Evolutionary conservation across 1,140 invertebrate species (phyloP).

Genomic region (Ips typographus): DNA sequence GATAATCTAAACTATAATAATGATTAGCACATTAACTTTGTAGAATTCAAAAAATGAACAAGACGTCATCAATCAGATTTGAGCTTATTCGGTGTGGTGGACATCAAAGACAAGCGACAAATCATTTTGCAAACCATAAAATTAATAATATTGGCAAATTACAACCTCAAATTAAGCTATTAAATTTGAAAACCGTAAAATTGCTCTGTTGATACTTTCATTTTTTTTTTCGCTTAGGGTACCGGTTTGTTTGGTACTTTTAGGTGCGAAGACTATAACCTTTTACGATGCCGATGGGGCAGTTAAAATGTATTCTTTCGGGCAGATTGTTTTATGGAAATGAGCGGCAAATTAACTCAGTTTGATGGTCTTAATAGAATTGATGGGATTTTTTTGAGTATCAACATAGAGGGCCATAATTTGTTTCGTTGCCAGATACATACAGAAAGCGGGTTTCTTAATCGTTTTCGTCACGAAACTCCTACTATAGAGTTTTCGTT

Average conservation of each 20-base stretch:
- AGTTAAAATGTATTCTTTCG: slow-evolving; percentile 16
- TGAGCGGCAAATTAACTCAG: neutral
- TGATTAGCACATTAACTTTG: too few species aligned
- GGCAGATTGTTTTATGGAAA: neutral
- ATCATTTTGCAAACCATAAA: neutral
- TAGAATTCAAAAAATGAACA: too few species aligned
- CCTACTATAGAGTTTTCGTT: slow-evolving; percentile 1
- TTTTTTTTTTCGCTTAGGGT: slow-evolving; percentile 5
- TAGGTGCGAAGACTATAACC: slow-evolving; percentile 13
- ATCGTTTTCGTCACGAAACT: slow-evolving; percentile 19
- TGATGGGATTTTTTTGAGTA: neutral
- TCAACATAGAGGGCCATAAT: slow-evolving; percentile 16
- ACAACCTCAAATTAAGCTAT: slow-evolving; percentile 15
- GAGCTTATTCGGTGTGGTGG: too few species aligned
- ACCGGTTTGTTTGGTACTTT: neutral
- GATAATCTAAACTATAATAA: too few species aligned
- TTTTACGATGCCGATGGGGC: slow-evolving; percentile 13
- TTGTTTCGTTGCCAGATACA: slow-evolving; percentile 8
- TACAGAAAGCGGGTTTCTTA: slow-evolving; percentile 13
- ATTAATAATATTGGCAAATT: slow-evolving; percentile 17
- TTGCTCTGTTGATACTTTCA: slow-evolving; percentile 20
- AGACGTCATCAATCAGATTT: too few species aligned
- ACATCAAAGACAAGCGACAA: neutral
- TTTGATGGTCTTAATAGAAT: neutral
- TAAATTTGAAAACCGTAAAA: slow-evolving; percentile 13